Conservation (phyloP, 2,113 vertebrate genomes). For the Ptilonorhynchus violaceus region DNA sequence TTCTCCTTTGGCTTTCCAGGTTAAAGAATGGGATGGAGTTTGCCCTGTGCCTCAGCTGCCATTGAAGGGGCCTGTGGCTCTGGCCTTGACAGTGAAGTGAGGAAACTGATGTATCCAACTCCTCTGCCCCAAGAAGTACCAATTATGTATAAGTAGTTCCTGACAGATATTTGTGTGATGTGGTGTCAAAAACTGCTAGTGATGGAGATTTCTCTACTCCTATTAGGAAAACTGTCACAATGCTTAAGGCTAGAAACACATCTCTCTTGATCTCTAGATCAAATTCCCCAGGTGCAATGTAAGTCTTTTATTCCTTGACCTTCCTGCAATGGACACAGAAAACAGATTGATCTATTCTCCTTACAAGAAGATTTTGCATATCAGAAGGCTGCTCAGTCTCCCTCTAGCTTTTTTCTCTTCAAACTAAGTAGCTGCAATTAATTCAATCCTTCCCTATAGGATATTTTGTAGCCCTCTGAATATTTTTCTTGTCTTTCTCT, state of each 20-base stretch:
- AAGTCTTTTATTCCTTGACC: background rate
- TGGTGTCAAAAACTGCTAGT: background rate
- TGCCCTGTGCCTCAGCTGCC: background rate
- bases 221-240: background rate
- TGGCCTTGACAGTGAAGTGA: background rate
- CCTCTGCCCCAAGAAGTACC: background rate
- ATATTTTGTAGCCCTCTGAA: background rate
- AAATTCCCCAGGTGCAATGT: background rate
- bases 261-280: background rate
- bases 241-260: background rate
- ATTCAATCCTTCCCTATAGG: background rate
- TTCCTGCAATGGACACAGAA: background rate
- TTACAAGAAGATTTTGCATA: background rate
- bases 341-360: background rate
- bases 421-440: background rate
- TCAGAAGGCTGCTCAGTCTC: background rate
- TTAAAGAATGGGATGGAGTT: background rate
- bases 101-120: background rate
- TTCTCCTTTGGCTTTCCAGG: background rate
- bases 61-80: background rate
- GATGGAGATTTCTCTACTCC: background rate
- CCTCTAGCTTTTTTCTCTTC: background rate
- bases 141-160: background rate
- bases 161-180: background rate
- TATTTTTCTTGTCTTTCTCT: background rate